Evolutionary conservation across 2,113 vertebrate species (phyloP).

Genomic region (Toxotes jaculatrix): DNA sequence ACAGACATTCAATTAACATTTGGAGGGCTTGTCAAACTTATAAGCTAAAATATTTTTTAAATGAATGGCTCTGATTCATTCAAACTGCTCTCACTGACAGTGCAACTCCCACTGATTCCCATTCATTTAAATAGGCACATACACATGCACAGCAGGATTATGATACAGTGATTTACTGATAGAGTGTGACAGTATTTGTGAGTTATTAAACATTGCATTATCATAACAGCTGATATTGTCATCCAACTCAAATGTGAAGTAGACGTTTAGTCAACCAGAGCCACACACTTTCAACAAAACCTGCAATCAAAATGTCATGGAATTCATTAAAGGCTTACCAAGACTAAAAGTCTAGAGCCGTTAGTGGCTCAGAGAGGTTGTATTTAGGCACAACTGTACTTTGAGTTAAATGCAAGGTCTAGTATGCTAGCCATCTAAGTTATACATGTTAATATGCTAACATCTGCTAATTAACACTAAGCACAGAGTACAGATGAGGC

Average conservation of each 20-base stretch:
- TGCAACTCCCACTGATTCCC: constrained; percentile 36
- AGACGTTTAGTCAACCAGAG: neutral
- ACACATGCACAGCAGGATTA: constrained; percentile 17
- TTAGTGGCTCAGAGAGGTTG: neutral
- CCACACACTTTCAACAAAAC: neutral
- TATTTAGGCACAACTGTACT: neutral
- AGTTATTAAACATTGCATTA: constrained; percentile 9
- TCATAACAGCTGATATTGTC: neutral
- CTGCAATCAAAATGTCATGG: neutral
- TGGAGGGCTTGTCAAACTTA: constrained; percentile 34
- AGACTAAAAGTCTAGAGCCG: neutral
- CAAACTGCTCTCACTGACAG: constrained; percentile 31
- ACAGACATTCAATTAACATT: constrained; percentile 57
- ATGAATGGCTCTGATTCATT: constrained; percentile 45
- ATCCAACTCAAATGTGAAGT: neutral
- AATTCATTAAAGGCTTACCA: neutral
- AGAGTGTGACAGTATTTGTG: neutral
- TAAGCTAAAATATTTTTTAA: constrained; percentile 26
- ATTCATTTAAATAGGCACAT: constrained; percentile 36
- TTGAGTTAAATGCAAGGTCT: neutral
- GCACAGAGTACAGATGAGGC: too few relatives aligned
- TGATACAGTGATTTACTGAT: constrained; percentile 20
- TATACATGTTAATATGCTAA: neutral
- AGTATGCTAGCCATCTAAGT: neutral
- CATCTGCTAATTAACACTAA: neutral